Evolutionary conservation across 2,113 vertebrate species (phyloP), one percentile per base, ranked within the genome.

Genomic region (Ochotona princeps): DNA sequence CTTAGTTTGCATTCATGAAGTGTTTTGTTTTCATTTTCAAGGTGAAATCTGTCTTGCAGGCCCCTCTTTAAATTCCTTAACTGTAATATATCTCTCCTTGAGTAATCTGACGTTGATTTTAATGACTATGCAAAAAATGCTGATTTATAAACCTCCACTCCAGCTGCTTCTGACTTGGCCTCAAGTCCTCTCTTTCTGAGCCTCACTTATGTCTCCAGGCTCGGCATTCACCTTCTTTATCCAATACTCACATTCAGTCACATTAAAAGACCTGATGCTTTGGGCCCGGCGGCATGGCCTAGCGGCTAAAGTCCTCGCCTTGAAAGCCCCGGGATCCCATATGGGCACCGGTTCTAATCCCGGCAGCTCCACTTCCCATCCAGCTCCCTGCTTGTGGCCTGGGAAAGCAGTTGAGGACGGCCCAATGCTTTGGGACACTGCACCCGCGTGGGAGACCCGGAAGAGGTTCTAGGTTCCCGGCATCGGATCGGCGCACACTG

Each of bases 21-120:
- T 14, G n/a, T 69, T 81, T 87, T 87, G 57, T 91, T 93, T 96
- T 83, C 51, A 44, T 51, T 93, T 74, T 2, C 2, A 66, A 67
- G 44, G 17, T 54, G n/a, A 54, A 81, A 91, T 7, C 61, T 60
- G 76, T 35, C 32, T 75, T 35, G 90, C 20, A 76, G 10, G 5
- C 0, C 20, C 7, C 14, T 87, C 23, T 21, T 83, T 44, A 60
- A 65, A 28, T 14, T 81, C 17, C 72, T 8, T 73, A 28, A 65
- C 7, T 30, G 4, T 90, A 13, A 20, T 12, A 44, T 30, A 38
- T 5, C 8, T 76, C 4, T 15, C 20, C 8, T 17, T 57, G 28
- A 79, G 4, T 51, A 89, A 78, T 73, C 47, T 14, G 15, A 83
- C 26, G 35, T 25, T 81, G 54, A 80, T 28, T 81, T 88, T 75